phyloP scores from a whole-genome alignment of 2,888 invertebrate species.

The Pocota personata region DNA sequence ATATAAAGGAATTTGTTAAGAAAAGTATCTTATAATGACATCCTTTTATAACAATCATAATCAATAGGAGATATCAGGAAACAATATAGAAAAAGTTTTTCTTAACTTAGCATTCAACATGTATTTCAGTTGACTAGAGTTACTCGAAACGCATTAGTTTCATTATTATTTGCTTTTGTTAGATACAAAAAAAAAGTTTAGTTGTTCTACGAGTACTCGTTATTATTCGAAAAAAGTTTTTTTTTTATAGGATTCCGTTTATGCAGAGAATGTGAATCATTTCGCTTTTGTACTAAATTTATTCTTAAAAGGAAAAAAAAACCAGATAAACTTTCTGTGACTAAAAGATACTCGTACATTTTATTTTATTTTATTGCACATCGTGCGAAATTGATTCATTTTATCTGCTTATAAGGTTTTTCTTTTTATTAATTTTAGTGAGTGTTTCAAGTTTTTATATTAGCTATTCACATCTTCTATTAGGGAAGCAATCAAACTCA shows the following conservation, averaged over 20 bases:
- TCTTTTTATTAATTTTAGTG: background rate
- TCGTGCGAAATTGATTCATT: background rate
- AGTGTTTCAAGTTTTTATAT: background rate
- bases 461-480: background rate
- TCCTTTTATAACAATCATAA: background rate
- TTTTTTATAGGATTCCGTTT: background rate
- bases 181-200: background rate
- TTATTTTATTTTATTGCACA: background rate
- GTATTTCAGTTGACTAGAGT: background rate
- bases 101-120: background rate
- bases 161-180: background rate
- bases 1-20: background rate
- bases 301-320: background rate
- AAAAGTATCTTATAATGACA: background rate
- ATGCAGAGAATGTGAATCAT: background rate
- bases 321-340: background rate
- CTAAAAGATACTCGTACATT: background rate
- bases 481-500: constrained; percentile 41
- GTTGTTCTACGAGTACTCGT: background rate
- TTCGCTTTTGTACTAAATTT: constrained; percentile 9
- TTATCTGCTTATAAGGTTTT: background rate
- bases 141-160: constrained; percentile 1
- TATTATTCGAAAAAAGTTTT: constrained; percentile 4
- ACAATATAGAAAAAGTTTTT: background rate
- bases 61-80: background rate